Evolutionary conservation across 2,888 invertebrate genomes (phyloP).

Genomic region (Luperina nickerlii): DNA sequence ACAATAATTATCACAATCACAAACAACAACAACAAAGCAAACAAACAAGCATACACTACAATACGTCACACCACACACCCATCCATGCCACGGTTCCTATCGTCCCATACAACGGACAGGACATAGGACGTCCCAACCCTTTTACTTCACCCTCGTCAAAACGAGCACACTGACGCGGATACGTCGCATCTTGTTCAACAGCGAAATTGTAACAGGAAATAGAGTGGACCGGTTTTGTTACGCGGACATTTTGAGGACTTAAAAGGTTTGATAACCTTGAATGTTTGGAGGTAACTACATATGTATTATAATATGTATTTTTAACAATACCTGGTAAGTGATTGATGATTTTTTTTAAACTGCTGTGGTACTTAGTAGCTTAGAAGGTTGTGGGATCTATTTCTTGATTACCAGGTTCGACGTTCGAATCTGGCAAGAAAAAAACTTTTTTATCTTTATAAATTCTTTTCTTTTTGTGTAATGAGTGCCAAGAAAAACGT

Average conservation of each 20-base stretch:
- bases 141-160: constrained; percentile 54
- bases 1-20: background rate
- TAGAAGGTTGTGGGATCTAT: too few relatives aligned
- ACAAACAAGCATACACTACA: constrained; percentile 2
- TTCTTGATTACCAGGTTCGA: background rate
- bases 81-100: background rate
- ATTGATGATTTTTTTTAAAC: background rate
- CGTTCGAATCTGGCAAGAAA: background rate
- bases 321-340: background rate
- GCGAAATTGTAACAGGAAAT: constrained; percentile 60
- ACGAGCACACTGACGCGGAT: constrained; percentile 6
- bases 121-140: constrained; percentile 38
- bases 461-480: background rate
- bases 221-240: constrained; percentile 42
- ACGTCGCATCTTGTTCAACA: constrained; percentile 57
- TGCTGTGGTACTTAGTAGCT: too few relatives aligned
- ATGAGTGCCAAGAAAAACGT: background rate
- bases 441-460: background rate
- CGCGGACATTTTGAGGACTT: constrained; percentile 7
- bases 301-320: too few relatives aligned
- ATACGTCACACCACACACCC: background rate
- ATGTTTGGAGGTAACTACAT: background rate
- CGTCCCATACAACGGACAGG: constrained; percentile 2
- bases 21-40: constrained; percentile 16
- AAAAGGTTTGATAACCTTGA: constrained; percentile 19